phyloP scores from a whole-genome alignment of 1,140 invertebrate genomes.

The Brachionus rubens region DNA sequence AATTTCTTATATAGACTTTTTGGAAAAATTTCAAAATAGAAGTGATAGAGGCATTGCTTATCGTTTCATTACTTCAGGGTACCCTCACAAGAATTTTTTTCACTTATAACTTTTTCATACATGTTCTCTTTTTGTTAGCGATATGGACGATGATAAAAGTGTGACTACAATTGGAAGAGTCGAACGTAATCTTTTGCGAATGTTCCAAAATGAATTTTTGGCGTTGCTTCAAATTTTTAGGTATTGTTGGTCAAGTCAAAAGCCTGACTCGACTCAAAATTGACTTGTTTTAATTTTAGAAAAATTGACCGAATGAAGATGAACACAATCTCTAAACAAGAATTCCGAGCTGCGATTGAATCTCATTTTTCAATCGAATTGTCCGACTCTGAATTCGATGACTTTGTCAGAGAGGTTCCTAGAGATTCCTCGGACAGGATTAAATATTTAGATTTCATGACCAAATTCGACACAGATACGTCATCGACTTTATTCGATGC shows the following conservation, averaged over 20 bases:
- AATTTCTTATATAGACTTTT: conserved; percentile 54
- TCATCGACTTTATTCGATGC: conserved; percentile 45
- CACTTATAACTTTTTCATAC: conserved; percentile 48
- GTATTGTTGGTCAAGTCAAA: conserved; percentile 48
- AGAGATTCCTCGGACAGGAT: conserved; percentile 56
- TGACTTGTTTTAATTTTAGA: conserved; percentile 48
- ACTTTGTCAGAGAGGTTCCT: conserved; percentile 55
- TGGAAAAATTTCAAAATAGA: conserved; percentile 58
- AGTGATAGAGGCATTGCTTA: conserved; percentile 58
- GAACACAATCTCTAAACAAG: conserved; percentile 55
- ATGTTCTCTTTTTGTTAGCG: conserved; percentile 45
- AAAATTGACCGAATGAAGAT: conserved; percentile 55
- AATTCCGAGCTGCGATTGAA: conserved; percentile 59
- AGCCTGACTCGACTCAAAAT: too few relatives aligned
- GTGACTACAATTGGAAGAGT: conserved; percentile 47
- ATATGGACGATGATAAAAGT: conserved; percentile 23
- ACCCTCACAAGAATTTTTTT: background rate
- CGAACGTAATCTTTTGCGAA: conserved; percentile 56
- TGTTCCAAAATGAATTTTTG: conserved; percentile 60
- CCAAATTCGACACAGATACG: conserved; percentile 59
- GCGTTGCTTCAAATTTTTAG: conserved; percentile 59
- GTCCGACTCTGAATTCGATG: conserved; percentile 55
- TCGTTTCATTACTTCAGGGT: conserved; percentile 52
- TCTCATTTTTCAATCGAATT: conserved; percentile 56
- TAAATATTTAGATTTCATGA: conserved; percentile 58